Evolutionary conservation across 2,888 invertebrate genomes (phyloP).

Genomic region (Leptopilina drosophilae): DNA sequence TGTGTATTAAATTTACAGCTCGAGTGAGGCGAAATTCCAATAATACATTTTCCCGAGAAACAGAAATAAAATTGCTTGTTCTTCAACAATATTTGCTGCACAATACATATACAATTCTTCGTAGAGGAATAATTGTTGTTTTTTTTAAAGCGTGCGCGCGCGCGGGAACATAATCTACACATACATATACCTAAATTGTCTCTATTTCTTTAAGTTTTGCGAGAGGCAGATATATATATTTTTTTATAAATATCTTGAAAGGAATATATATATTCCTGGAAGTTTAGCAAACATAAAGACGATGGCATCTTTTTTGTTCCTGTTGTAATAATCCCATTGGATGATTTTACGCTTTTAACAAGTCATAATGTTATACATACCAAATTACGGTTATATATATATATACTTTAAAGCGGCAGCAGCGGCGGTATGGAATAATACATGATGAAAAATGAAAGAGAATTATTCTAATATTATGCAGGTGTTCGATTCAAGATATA

Average conservation of each 20-base stretch:
- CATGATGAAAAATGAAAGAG: conserved; percentile 12
- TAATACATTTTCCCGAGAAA: conserved; percentile 22
- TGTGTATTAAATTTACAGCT: conserved; percentile 32
- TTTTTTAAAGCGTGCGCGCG: background rate
- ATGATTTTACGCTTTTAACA: conserved; percentile 31
- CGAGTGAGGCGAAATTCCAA: conserved; percentile 25
- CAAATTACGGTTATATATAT: conserved; percentile 11
- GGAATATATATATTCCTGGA: conserved; percentile 12
- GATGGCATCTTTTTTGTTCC: conserved; percentile 8
- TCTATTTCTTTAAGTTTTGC: conserved; percentile 23
- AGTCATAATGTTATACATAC: conserved; percentile 13
- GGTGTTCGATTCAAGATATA: conserved; percentile 23
- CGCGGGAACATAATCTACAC: conserved; percentile 6
- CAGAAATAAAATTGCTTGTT: conserved; percentile 28
- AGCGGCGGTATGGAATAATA: background rate
- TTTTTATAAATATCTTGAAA: background rate
- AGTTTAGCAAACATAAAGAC: conserved; percentile 22
- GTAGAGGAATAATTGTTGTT: background rate
- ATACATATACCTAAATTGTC: background rate
- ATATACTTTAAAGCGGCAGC: too few relatives aligned
- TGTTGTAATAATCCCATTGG: conserved; percentile 15
- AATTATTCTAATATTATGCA: conserved; percentile 24
- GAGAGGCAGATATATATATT: background rate
- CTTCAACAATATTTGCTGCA: conserved; percentile 9
- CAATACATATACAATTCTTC: background rate